Evolutionary conservation across 2,888 invertebrate species (phyloP).

Genomic region (Pammene aurita): DNA sequence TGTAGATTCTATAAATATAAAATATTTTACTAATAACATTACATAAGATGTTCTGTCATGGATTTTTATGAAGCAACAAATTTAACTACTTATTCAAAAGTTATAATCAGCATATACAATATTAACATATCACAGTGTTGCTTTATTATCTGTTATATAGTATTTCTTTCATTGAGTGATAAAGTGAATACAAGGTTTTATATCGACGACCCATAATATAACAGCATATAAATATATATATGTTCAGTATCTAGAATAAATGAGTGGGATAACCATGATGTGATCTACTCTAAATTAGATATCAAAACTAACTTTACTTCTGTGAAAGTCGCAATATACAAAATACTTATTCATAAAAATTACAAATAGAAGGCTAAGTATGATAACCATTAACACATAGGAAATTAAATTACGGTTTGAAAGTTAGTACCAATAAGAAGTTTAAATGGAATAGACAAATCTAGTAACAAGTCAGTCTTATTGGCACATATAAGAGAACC

Average conservation of each 20-base stretch:
- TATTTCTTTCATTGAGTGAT: slow-evolving; percentile 1
- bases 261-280: background rate
- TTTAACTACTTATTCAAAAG: background rate
- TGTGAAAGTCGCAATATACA: slow-evolving; percentile 2
- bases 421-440: slow-evolving; percentile 39
- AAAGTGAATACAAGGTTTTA: slow-evolving; percentile 20
- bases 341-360: slow-evolving; percentile 1
- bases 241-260: background rate
- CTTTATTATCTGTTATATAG: slow-evolving; percentile 20
- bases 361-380: slow-evolving; percentile 4
- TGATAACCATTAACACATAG: background rate
- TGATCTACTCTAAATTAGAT: background rate
- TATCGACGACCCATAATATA: background rate
- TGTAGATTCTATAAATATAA: slow-evolving; percentile 20
- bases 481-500: slow-evolving; percentile 40
- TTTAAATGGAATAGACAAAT: slow-evolving; percentile 25
- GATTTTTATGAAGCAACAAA: background rate
- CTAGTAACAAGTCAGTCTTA: slow-evolving; percentile 40
- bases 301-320: background rate
- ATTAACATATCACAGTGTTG: slow-evolving; percentile 38
- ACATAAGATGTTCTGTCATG: slow-evolving; percentile 15
- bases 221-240: background rate
- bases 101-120: slow-evolving; percentile 13
- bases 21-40: slow-evolving; percentile 17
- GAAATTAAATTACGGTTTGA: background rate